These are phyloP conservation scores for Trogon melanurus DNA, from an alignment of 2,113 vertebrate genomes.

Conservation along the genomic window DNA sequence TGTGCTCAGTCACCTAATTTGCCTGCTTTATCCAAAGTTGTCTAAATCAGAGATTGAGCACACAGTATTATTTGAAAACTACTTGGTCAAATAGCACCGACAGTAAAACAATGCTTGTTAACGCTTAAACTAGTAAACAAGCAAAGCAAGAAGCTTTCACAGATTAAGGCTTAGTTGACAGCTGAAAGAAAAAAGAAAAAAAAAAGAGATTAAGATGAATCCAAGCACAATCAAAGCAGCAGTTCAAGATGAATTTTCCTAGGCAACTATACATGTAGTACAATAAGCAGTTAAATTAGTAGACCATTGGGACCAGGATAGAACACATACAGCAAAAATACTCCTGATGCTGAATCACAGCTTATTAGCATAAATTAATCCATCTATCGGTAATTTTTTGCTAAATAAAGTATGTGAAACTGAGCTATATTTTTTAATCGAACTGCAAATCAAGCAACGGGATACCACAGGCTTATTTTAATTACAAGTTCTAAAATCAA, in stretches of 20 bases:
- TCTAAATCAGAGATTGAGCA: background rate
- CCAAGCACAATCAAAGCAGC: slow-evolving; percentile 27
- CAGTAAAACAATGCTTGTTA: background rate
- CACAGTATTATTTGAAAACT: background rate
- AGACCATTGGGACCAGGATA: background rate
- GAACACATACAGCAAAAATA: slow-evolving; percentile 18
- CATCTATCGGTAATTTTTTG: background rate
- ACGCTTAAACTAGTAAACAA: slow-evolving; percentile 34
- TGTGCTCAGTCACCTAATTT: background rate
- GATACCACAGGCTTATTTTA: slow-evolving; percentile 5
- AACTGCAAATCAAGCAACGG: background rate
- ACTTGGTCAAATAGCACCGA: background rate
- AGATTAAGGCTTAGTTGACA: slow-evolving; percentile 56
- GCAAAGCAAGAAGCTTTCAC: slow-evolving; percentile 42
- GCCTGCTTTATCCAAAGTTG: background rate
- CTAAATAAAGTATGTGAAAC: slow-evolving; percentile 22
- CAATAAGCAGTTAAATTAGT: slow-evolving; percentile 33
- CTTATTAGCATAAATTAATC: slow-evolving; percentile 60
- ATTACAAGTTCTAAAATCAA: background rate
- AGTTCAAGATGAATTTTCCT: slow-evolving; percentile 33
- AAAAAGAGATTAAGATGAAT: slow-evolving; percentile 28
- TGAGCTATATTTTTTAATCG: slow-evolving; percentile 13
- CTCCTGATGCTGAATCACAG: background rate
- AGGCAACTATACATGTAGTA: slow-evolving; percentile 15
- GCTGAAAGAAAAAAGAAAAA: slow-evolving; percentile 7